Evolutionary conservation across 2,797 vertebrate genomes (phyloP).

Genomic region (Sebastes hubbsi): DNA sequence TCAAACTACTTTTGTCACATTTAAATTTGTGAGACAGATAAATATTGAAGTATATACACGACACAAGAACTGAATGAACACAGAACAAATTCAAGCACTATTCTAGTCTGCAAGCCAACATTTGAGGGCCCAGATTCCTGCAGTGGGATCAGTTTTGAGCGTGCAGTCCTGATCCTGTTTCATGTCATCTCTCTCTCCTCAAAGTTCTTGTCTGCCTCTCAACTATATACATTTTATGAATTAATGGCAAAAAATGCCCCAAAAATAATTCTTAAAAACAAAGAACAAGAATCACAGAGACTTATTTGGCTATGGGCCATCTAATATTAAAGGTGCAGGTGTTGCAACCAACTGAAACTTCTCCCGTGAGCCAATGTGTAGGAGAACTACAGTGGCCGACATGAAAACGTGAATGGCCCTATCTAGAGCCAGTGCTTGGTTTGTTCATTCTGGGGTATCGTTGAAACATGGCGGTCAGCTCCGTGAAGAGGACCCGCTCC

Average conservation of each 20-base stretch:
- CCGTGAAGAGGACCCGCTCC: too few species aligned
- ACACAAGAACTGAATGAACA: neutral
- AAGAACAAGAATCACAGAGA: too few species aligned
- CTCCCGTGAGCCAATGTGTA: too few species aligned
- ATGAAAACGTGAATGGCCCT: too few species aligned
- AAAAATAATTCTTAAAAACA: too few species aligned
- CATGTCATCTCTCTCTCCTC: neutral
- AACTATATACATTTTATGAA: neutral
- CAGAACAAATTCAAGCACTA: neutral
- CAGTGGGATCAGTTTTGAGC: neutral
- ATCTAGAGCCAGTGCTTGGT: too few species aligned
- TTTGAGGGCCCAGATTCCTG: neutral
- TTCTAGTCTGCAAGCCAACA: neutral
- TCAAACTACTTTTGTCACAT: neutral
- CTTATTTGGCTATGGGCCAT: too few species aligned
- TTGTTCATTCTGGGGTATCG: too few species aligned
- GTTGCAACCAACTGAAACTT: too few species aligned
- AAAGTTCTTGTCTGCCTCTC: neutral
- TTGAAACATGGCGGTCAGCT: too few species aligned
- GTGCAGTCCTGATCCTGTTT: neutral
- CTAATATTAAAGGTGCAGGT: too few species aligned
- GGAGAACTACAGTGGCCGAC: too few species aligned
- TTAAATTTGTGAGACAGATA: neutral
- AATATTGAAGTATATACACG: neutral
- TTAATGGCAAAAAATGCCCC: neutral